Evolutionary conservation across 2,888 invertebrate species (phyloP), one percentile per base, ranked within the genome.

Genomic region (Digitonthophagus gazella): DNA sequence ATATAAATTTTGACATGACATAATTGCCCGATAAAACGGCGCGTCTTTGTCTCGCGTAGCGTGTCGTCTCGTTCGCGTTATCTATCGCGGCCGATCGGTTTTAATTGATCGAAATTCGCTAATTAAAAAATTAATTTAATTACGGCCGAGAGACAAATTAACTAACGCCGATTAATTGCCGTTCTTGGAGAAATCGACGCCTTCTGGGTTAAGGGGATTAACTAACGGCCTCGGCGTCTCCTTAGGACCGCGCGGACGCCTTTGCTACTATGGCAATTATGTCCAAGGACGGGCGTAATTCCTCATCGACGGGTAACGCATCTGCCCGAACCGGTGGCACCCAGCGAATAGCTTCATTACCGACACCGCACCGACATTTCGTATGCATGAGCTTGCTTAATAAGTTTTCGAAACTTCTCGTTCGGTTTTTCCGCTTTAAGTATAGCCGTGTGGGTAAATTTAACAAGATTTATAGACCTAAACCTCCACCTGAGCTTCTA

Each of bases 1-100:
- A 61, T 44, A 44, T 61, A 18, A 61, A 61, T 61, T 61, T 61
- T 19, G 61, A 61, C 61, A 61, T 61, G 61, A 61, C 61, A 61
- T 61, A 61, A 61, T 61, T 61, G 61, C 19, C 61, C 18, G 19
- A 61, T 61, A 44, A 44, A 44, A 44, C 28, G 3, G 6, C 28
- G 6, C 28, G 11, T 11, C 11, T 11, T 6, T 11, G 28, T 44
- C 11, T 8, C 11, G 8, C 11, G 11, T 44, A 6, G 28, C 28
- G 28, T n/a, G n/a, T n/a, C 28, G 3, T 44, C 28, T 44, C 28
- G 11, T 11, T 44, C 28, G 28, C 28, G 28, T 44, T 44, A 44
- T 44, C 28, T 44, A 44, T 44, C 28, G 28, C 28, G 28, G 28
- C 6, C 28, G 28, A 44, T 44, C 28, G n/a, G n/a, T n/a, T n/a